Evolutionary conservation across 2,888 invertebrate species (phyloP), one percentile per base, ranked within the genome.

Genomic region (Entomobrya multifasciata): DNA sequence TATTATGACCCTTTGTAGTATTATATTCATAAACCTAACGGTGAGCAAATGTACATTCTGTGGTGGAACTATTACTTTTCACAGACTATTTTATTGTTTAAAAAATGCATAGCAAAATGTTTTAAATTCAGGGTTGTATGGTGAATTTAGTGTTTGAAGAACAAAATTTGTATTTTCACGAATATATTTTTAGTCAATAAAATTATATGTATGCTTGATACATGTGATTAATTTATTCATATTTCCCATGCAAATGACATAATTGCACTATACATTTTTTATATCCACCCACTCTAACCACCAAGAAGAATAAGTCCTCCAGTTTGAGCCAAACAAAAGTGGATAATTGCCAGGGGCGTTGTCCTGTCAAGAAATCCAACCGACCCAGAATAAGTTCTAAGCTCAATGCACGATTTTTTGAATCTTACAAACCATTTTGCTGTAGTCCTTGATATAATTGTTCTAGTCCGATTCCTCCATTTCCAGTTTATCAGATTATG

Each of bases 301-400:
- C 67, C 55, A n/a, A 81, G 36, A 25, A 81, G 81, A 17, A 81
- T 70, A 2, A 81, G 60, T 1, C 81, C 60, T 11, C 55, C 72
- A 6, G 81, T 81, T 72, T 81, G 81, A 5, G 60, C 81, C 60
- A 70, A 17, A 22, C 81, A 81, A 47, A 81, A 81, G 17, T 81
- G 81, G 22, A 81, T 57, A 30, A 72, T 22, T 22, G 41, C 3
- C 25, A 81, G 2, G 10, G 81, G 81, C 55, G 72, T 72, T n/a
- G 70, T 81, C 36, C 17, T 57, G 17, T 72, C 55, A 4, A 81
- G 20, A 72, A 81, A 81, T 2, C 30, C 70, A 0, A 70, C 25
- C 0, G 30, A 17, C 1, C 81, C 72, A 15, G 70, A 27, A 3
- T 41, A 27, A 2, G 72, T 72, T 20, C 47, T 81, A 10, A 70